Percentiles rank a stretch among this genome's conserved stretches.
Conservation (phyloP, 35 echinoderm and acorn worm genomes). For the Acanthaster planci region DNA sequence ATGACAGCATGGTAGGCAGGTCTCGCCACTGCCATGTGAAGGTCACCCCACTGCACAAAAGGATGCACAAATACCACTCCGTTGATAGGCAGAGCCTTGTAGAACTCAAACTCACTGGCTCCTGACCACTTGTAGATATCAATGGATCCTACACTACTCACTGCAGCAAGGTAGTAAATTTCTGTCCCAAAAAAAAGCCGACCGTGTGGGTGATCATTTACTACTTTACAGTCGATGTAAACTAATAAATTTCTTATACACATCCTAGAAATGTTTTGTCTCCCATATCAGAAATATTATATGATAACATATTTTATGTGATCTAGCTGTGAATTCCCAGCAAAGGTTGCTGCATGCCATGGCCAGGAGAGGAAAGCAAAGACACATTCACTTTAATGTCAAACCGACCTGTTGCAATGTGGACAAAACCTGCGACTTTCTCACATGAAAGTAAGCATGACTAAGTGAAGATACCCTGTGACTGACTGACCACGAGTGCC, state of each 20-base stretch:
- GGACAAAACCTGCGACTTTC: too few species aligned
- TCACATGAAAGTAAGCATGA: too few species aligned
- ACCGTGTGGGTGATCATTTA: background rate
- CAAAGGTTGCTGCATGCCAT: background rate
- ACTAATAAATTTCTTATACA: background rate
- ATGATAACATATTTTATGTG: background rate
- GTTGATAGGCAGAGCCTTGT: background rate
- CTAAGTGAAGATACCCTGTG: too few species aligned
- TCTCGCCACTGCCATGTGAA: background rate
- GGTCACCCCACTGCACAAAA: conserved; percentile 5
- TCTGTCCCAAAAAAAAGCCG: background rate
- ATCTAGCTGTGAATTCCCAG: background rate
- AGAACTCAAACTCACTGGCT: conserved; percentile 8
- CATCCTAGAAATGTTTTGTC: background rate
- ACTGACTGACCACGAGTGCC: too few species aligned
- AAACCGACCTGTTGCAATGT: too few species aligned
- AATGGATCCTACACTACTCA: conserved; percentile 9
- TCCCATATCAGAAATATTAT: background rate
- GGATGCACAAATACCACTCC: conserved; percentile 2
- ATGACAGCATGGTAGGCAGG: background rate
- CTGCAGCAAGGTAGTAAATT: background rate
- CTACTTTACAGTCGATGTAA: background rate
- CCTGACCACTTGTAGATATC: conserved; percentile 16
- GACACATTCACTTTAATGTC: too few species aligned
- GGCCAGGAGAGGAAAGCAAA: too few species aligned